Base-by-base conservation (phyloP, 2,888 invertebrate species). In the Acanthoscelides obtectus region DNA sequence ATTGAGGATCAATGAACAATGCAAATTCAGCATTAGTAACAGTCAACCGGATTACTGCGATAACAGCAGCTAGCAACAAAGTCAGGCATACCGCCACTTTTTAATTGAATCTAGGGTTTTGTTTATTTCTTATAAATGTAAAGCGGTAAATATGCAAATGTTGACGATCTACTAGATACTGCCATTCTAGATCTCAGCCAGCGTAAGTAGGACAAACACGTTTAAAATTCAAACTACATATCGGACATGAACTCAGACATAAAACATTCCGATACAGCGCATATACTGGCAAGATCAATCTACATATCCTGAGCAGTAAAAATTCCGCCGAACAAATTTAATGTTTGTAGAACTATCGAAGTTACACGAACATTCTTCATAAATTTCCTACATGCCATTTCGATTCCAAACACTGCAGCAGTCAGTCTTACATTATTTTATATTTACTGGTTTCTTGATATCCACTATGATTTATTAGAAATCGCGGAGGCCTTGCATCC, bases 321-420 rank as follows among this genome's bases (percentile, higher is more conserved):
- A 75, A 74, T 74, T 73, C 69, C 64, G 64, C 68, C 65, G 72
- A 75, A 72, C 74, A 74, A 75, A 75, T 75, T 75, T 74, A 74
- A 74, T 73, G 73, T 73, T 72, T 73, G 70, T 72, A 69, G 71
- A 75, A 74, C 73, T 74, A 75, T 75, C 73, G 72, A 74, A 75
- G 71, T 75, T 74, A 71, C 71, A 72, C 73, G 73, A 75, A 74
- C 73, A 74, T 72, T 71, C 73, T 73, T 73, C 74, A 75, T 75
- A 75, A 75, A 75, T 75, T 72, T 69, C 69, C 67, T 27, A 45
- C 63, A 64, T 75, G 71, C 68, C 73, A 69, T 73, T 72, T 64
- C 73, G 22, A 63, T 25, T 22, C 22, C 22, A 69, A 70, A 69
- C 64, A 66, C 70, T 70, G 70, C 70, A 71, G 22, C 22, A 70